Evolutionary conservation across 2,888 invertebrate genomes (phyloP).

Genomic region (Eurytoma adleriae): DNA sequence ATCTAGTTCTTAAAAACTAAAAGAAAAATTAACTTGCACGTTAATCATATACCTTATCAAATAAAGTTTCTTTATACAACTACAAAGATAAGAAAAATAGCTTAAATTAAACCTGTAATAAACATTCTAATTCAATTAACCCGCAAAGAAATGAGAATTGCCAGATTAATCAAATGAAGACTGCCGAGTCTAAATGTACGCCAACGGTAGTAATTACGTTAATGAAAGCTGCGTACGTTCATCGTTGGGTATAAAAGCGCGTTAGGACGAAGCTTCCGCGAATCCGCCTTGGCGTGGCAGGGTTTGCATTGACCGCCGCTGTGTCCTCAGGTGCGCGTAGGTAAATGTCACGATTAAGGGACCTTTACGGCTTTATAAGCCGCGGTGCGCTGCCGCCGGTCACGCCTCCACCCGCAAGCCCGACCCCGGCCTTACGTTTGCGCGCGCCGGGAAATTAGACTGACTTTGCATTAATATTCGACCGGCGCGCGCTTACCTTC

Average conservation of each 20-base stretch:
- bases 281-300: no score
- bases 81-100: no score
- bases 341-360: constrained; percentile 9
- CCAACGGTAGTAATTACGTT: constrained; percentile 20
- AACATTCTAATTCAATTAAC: no score
- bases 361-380: neutral
- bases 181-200: neutral
- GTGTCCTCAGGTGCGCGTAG: neutral
- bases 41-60: no score
- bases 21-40: no score
- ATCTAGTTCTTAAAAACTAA: no score
- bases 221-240: constrained; percentile 11
- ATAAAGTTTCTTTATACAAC: no score
- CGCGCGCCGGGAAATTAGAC: constrained; percentile 15
- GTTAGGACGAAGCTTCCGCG: no score
- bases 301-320: neutral
- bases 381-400: neutral
- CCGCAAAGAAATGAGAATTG: no score
- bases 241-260: no score
- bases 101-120: no score
- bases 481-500: neutral
- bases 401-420: neutral
- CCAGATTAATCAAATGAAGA: no score
- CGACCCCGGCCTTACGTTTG: neutral
- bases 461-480: neutral